Evolutionary conservation across 2,113 vertebrate genomes (phyloP), one percentile per base, ranked within the genome.

Genomic region (Pygathrix nemaeus): DNA sequence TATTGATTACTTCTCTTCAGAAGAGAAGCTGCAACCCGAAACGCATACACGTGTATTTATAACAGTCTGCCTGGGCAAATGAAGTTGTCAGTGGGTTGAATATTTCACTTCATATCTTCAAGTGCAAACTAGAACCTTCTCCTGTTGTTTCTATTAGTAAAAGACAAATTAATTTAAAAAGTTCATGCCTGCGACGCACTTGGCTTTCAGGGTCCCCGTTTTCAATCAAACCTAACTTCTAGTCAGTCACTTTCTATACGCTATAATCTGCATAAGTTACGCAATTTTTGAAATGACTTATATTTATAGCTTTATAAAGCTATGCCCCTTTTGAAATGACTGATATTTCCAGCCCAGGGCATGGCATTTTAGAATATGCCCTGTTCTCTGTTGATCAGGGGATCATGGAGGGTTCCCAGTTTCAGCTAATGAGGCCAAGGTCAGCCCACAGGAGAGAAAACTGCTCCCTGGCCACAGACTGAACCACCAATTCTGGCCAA

Each of bases 161-260:
- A 81, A 97, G 96, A 97, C 88, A 98, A 92, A 93, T 73, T 97
- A 96, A 98, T 75, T 98, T 32, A 20, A 98, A 97, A 97, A 98
- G 97, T 97, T 96, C 97, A 97, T 27, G 88, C 59, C 93, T 97
- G 73, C 30, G 27, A 78, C 93, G 86, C 61, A 97, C 95, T 27
- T 76, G 43, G 43, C 73, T 94, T 83, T 84, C 79, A 72, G 97
- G 96, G 96, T 93, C 97, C 89, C 88, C 59, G 86, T 90, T 96
- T 97, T 85, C 95, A 96, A 70, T 93, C 87, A 97, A 96, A 98
- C 75, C 96, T 95, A 96, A 98, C 95, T 97, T 97, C 97, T 75
- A 89, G 80, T 72, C 23, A 86, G 66, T 57, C 40, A 78, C 27
- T 50, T 83, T 88, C 82, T 78, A 88, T 8, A 73, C 6, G 12